phyloP scores from a whole-genome alignment of 2,113 vertebrate species.

The Burhinus bistriatus region DNA sequence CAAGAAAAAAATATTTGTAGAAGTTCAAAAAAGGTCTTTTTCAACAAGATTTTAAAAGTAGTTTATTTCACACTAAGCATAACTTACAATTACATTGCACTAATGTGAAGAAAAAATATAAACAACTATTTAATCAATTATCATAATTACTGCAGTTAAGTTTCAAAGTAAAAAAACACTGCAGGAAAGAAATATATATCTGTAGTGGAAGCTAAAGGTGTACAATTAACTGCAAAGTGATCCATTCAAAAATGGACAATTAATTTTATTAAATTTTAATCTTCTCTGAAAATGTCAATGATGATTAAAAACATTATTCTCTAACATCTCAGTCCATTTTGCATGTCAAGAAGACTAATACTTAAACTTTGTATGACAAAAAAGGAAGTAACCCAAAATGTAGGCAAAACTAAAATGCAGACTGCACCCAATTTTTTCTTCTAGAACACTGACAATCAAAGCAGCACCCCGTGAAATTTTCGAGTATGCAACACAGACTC shows the following conservation, averaged over 20 bases:
- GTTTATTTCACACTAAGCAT: background rate
- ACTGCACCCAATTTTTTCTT: background rate
- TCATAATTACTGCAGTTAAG: background rate
- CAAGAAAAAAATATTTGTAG: background rate
- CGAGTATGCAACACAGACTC: background rate
- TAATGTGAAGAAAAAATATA: slow-evolving; percentile 22
- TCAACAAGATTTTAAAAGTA: background rate
- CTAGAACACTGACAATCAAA: background rate
- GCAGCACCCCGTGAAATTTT: background rate
- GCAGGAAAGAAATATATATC: background rate
- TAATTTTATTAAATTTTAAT: slow-evolving; percentile 75
- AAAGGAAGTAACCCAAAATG: background rate
- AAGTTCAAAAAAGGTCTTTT: background rate
- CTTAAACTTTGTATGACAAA: slow-evolving; percentile 31
- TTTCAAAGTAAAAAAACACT: background rate
- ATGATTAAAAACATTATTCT: slow-evolving; percentile 75
- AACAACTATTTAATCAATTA: slow-evolving; percentile 13
- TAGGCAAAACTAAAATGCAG: background rate
- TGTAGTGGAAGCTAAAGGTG: slow-evolving; percentile 32
- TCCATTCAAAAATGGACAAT: slow-evolving; percentile 67
- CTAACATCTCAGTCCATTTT: slow-evolving; percentile 52
- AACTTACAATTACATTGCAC: background rate
- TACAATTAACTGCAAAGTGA: slow-evolving; percentile 69
- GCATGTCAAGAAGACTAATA: slow-evolving; percentile 56
- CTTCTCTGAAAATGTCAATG: slow-evolving; percentile 69